These are phyloP conservation scores for Coptodon rendalli DNA, from an alignment of 2,113 vertebrate genomes.

Conservation along the genomic window DNA sequence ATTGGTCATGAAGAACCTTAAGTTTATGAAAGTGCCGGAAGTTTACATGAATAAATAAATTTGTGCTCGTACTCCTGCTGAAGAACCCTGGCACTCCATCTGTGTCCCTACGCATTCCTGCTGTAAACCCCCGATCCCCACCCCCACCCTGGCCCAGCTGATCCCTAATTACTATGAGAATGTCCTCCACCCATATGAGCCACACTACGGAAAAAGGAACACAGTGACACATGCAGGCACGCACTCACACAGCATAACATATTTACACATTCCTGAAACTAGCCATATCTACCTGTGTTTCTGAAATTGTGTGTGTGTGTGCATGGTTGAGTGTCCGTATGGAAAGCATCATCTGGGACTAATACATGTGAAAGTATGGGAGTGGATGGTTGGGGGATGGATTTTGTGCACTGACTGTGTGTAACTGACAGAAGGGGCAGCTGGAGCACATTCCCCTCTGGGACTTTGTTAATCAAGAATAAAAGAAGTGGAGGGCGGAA, in stretches of 20 bases:
- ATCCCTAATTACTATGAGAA: slow-evolving; percentile 16
- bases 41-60: not conserved
- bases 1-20: not conserved
- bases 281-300: not conserved
- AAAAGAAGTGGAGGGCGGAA: not conserved
- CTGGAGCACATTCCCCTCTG: slow-evolving; percentile 28
- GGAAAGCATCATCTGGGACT: slow-evolving; percentile 1
- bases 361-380: not conserved
- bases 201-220: not conserved
- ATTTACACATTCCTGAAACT: slow-evolving; percentile 9
- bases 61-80: not conserved
- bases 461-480: slow-evolving; percentile 21
- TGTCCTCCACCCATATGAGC: not conserved
- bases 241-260: not conserved
- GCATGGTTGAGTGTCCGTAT: not conserved
- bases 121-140: not conserved
- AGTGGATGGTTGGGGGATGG: not conserved
- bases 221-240: not conserved
- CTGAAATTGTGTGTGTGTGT: not conserved
- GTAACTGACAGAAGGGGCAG: slow-evolving; percentile 19
- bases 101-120: not conserved
- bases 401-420: not conserved
- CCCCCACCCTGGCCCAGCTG: not conserved
- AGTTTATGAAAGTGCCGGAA: not conserved
- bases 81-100: not conserved